Conservation (phyloP, 2,797 vertebrate species). For the Trachops cirrhosus region DNA sequence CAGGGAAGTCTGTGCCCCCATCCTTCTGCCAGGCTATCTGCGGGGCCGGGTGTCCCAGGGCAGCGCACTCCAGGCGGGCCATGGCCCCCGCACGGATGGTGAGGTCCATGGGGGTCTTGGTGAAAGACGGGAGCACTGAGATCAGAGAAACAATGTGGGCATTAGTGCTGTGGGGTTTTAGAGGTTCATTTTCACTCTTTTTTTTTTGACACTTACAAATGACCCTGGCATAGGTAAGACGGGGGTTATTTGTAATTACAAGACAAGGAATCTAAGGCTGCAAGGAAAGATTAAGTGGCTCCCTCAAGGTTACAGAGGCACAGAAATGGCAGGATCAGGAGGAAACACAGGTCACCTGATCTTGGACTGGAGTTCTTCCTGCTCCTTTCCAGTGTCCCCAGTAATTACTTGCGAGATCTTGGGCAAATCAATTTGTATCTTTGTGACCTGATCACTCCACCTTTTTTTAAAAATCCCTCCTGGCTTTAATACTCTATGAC, state of each 20-base stretch:
- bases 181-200: too few relatives aligned
- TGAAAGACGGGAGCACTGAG: conserved; percentile 96
- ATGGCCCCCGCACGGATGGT: conserved; percentile 93
- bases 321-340: not conserved
- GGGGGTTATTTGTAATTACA: not conserved
- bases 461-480: not conserved
- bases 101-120: conserved; percentile 96
- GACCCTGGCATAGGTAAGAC: not conserved
- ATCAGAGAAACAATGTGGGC: not conserved
- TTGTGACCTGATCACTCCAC: not conserved
- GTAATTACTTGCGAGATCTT: not conserved
- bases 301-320: not conserved
- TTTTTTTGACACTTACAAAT: not conserved
- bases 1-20: conserved; percentile 96
- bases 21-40: conserved; percentile 99
- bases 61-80: conserved; percentile 95
- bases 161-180: accelerated
- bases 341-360: not conserved
- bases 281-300: not conserved
- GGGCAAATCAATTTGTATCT: not conserved
- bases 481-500: not conserved
- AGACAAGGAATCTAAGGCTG: not conserved
- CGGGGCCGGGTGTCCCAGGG: conserved; percentile 91
- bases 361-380: not conserved
- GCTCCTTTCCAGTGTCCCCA: not conserved